Conservation (phyloP, 2,888 invertebrate genomes). For the Tethea ocularis region DNA sequence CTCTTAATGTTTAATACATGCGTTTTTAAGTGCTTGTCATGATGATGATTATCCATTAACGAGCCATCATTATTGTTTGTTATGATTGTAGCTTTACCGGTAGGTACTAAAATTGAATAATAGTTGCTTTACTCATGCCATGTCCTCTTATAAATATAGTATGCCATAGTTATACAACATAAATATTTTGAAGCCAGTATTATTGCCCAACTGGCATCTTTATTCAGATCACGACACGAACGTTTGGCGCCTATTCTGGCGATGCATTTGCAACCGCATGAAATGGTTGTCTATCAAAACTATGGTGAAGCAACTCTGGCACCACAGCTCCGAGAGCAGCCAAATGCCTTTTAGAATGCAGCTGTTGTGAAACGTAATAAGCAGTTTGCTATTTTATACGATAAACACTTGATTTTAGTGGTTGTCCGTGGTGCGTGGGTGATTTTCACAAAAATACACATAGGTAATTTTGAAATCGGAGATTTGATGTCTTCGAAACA, state of each 20-base stretch:
- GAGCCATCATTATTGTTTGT: not conserved
- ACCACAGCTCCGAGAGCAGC: conserved; percentile 30
- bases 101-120: not conserved
- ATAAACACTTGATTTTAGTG: not conserved
- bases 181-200: conserved; percentile 42
- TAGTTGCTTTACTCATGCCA: conserved; percentile 29
- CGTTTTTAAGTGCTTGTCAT: conserved; percentile 10
- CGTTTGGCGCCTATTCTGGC: conserved; percentile 59
- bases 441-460: not conserved
- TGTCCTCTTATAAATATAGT: conserved; percentile 36
- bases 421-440: not conserved
- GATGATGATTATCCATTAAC: conserved; percentile 7
- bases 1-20: conserved; percentile 8
- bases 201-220: conserved; percentile 59
- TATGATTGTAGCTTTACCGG: too few relatives aligned
- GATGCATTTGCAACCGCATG: conserved; percentile 49
- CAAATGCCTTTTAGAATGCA: conserved; percentile 52
- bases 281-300: conserved; percentile 46
- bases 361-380: conserved; percentile 43
- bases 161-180: conserved; percentile 35
- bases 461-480: not conserved
- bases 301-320: conserved; percentile 47
- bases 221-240: conserved; percentile 56
- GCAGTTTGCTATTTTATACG: conserved; percentile 20
- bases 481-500: not conserved